Evolutionary conservation across 2,888 invertebrate species (phyloP).

Genomic region (Syrista parreyssii): DNA sequence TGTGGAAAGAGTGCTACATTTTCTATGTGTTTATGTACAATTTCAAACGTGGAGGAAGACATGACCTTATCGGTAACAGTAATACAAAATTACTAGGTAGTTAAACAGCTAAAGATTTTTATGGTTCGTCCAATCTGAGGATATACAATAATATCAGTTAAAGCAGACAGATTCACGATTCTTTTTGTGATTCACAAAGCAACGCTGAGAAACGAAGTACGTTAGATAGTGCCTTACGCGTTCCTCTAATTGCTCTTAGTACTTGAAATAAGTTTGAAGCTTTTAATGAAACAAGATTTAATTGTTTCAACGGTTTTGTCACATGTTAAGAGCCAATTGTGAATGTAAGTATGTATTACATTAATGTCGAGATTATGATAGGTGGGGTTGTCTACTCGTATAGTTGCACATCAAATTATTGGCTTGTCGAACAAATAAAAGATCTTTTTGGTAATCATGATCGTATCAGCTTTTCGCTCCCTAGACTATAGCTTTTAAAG

Average conservation of each 20-base stretch:
- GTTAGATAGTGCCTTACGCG: not conserved
- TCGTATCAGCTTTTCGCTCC: not conserved
- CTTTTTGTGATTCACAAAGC: not conserved
- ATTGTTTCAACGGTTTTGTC: not conserved
- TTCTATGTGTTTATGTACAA: not conserved
- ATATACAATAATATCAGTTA: not conserved
- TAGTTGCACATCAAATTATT: not conserved
- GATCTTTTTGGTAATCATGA: not conserved
- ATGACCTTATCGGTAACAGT: not conserved
- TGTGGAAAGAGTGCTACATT: not conserved
- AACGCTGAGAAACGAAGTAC: not conserved
- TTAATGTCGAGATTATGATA: not conserved
- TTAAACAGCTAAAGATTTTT: not conserved
- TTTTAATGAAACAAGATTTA: not conserved
- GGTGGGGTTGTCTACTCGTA: not conserved
- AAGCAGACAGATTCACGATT: not conserved
- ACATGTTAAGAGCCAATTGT: not conserved
- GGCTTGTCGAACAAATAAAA: not conserved
- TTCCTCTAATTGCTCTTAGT: not conserved
- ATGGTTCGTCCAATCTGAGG: not conserved
- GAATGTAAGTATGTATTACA: not conserved
- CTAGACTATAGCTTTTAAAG: not conserved
- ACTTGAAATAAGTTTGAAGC: not conserved
- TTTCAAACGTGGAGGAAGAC: not conserved
- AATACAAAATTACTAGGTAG: not conserved